Evolutionary conservation across 92 coral and sea anemone genomes (phyloP), one percentile per base, ranked within the genome.

Genomic region (Palythoa grandiflora): DNA sequence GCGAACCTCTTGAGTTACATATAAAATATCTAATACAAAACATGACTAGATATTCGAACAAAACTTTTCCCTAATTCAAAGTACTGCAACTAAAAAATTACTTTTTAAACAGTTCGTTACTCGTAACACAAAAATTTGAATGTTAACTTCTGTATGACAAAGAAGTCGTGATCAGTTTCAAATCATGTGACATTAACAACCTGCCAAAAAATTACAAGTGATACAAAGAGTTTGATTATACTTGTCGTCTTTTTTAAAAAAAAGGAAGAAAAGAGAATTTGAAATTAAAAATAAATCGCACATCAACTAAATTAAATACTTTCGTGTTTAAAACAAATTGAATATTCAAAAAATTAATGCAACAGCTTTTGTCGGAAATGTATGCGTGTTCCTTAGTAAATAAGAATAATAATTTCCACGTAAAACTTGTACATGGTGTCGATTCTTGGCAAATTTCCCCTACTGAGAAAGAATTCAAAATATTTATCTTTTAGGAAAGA

Each of bases 321-420:
- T 66, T 63, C 86, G 86, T 81, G 86, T 47, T 52, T 52, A 20
- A 11, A 38, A 47, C 61, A 63, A 52, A 38, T 66, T 63, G 50
- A 81, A 81, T 81, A 81, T 81, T 81, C 86, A 81, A 81, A 65
- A 63, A 70, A n/a, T 12, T 70, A 65, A 81, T 81, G 86, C 86
- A 81, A 81, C 86, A 81, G 37, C 37, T 47, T 44, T 66, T 66
- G 86, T 65, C 86, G 86, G 47, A 13, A 47, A 44, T 59, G 71
- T 40, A 81, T 68, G 73, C 17, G 73, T 65, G 85, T 63, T 61
- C 51, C 9, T 68, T 20, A 5, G 11, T 52, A 10, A 65, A 65
- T 38, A 65, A 80, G 61, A 38, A 65, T 66, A 81, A 47, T 68
- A 40, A 65, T 81, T 76, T 44, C 73, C 38, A 51, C 39, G 63